phyloP scores from a whole-genome alignment of 2,797 vertebrate species.

The Clarias pachynema region DNA sequence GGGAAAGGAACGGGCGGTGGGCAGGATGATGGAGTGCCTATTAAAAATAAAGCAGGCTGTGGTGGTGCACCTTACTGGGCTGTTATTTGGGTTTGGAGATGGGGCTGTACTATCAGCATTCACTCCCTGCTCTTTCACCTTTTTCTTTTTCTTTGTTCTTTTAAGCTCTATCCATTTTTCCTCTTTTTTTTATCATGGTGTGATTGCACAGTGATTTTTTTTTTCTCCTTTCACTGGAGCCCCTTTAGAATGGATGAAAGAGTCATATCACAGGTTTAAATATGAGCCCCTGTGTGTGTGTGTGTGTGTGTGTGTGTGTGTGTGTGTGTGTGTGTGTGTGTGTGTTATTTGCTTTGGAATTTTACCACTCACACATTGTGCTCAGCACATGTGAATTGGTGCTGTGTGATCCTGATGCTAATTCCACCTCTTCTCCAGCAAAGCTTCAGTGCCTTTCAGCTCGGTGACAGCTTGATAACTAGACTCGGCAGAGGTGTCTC shows the following conservation, averaged over 20 bases:
- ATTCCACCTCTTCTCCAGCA: conserved; percentile 69
- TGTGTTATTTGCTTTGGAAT: conserved; percentile 46
- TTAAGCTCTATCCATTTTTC: conserved; percentile 13
- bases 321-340: conserved; percentile 51
- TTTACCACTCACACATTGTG: conserved; percentile 44
- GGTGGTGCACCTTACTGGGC: conserved; percentile 63
- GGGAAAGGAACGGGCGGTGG: conserved; percentile 55
- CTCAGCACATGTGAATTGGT: conserved; percentile 63
- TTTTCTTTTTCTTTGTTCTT: conserved; percentile 33
- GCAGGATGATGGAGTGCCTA: conserved; percentile 79
- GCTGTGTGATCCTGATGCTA: conserved; percentile 69
- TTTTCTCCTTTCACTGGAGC: conserved; percentile 40
- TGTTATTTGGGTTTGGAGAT: conserved; percentile 65
- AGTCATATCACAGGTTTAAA: conserved; percentile 64
- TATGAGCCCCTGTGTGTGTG: conserved; percentile 56
- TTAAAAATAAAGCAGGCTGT: conserved; percentile 79
- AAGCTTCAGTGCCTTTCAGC: conserved; percentile 54
- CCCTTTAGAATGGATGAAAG: conserved; percentile 56
- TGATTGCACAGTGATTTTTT: conserved; percentile 45
- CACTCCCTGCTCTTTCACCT: conserved; percentile 6
- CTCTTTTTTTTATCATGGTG: conserved; percentile 39
- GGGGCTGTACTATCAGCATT: conserved; percentile 27
- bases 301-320: conserved; percentile 30
- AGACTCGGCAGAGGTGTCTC: conserved; percentile 70
- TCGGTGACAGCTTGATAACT: conserved; percentile 77